Conservation (phyloP, 2,113 vertebrate genomes). For the Sebastes schlegelii region DNA sequence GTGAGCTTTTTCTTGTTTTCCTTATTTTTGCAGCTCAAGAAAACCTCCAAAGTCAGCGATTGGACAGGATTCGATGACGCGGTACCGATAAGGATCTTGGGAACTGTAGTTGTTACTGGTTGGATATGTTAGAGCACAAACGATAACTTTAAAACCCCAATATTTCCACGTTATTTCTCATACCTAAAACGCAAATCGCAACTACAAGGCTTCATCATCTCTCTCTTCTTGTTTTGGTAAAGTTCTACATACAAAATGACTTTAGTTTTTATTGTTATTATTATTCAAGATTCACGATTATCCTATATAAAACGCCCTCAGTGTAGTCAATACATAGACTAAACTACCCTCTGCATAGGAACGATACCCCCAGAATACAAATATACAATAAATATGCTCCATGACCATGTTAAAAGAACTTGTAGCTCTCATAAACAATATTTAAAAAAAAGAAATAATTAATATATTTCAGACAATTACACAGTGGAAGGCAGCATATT, state of each 20-base stretch:
- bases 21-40: conserved; percentile 53
- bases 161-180: not conserved
- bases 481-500: too few relatives aligned
- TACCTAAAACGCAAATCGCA: not conserved
- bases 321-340: too few relatives aligned
- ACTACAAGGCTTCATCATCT: not conserved
- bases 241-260: not conserved
- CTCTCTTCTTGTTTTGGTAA: not conserved
- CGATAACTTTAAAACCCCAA: not conserved
- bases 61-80: conserved; percentile 53
- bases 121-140: not conserved
- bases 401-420: too few relatives aligned
- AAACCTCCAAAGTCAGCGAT: conserved; percentile 54
- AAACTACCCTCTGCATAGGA: too few relatives aligned
- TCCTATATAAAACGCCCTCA: too few relatives aligned
- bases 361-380: too few relatives aligned
- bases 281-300: too few relatives aligned
- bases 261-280: not conserved
- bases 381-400: too few relatives aligned
- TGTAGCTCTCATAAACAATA: too few relatives aligned
- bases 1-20: conserved; percentile 14
- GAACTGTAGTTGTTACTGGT: conserved; percentile 51
- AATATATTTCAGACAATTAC: too few relatives aligned
- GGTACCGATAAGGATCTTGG: conserved; percentile 23
- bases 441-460: too few relatives aligned